These are phyloP conservation scores for Yasuhikotakia modesta DNA, from an alignment of 2,797 vertebrate genomes.

Conservation along the genomic window DNA sequence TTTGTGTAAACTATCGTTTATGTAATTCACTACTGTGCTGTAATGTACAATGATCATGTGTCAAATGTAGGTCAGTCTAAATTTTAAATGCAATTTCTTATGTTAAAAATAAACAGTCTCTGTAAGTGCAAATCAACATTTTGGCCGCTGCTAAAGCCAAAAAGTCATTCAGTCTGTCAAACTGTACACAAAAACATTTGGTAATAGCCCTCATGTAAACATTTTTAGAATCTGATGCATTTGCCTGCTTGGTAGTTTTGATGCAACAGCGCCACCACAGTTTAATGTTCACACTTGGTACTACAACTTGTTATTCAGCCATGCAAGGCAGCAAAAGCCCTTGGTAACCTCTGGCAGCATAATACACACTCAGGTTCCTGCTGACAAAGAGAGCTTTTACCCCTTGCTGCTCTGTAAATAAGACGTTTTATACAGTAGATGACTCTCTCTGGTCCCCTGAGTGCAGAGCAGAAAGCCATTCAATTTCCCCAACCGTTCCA, in stretches of 20 bases:
- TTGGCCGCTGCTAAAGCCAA: not conserved
- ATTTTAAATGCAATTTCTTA: not conserved
- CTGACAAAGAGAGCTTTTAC: conserved; percentile 53
- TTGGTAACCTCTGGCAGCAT: conserved; percentile 60
- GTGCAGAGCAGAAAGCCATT: conserved; percentile 21
- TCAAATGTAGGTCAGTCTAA: conserved; percentile 34
- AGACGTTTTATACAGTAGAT: conserved; percentile 22
- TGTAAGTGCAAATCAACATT: conserved; percentile 8
- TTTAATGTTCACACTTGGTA: conserved; percentile 54
- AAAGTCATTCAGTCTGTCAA: conserved; percentile 1
- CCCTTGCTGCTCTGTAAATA: conserved; percentile 42
- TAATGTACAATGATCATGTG: not conserved
- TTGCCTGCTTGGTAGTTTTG: conserved; percentile 20
- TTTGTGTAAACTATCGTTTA: not conserved
- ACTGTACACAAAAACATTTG: conserved; percentile 42
- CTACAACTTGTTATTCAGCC: conserved; percentile 63
- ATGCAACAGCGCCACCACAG: conserved; percentile 68
- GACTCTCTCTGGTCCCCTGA: conserved; percentile 6
- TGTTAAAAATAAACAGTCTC: not conserved
- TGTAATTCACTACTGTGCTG: not conserved
- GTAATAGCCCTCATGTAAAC: conserved; percentile 37
- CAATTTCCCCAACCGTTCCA: conserved; percentile 24
- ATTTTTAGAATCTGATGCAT: conserved; percentile 19
- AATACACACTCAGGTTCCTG: conserved; percentile 44
- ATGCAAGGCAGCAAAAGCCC: conserved; percentile 56